Conservation (phyloP, 2,888 invertebrate species). For the Chorisops tibialis region DNA sequence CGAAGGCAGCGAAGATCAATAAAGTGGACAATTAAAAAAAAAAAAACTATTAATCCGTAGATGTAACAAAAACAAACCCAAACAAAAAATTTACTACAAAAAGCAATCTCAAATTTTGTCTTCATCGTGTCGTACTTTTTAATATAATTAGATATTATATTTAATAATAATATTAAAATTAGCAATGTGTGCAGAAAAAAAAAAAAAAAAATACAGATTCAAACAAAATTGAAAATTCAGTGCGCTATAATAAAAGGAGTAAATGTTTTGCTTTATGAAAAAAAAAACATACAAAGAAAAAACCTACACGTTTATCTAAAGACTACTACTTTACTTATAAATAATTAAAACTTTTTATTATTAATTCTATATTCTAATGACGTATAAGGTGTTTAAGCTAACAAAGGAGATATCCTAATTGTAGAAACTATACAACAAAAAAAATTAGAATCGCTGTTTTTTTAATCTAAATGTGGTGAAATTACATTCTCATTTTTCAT, state of each 20-base stretch:
- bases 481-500: too few relatives aligned
- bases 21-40: slow-evolving; percentile 29
- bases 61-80: slow-evolving; percentile 5
- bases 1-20: slow-evolving; percentile 45
- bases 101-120: slow-evolving; percentile 25
- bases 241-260: neutral
- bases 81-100: slow-evolving; percentile 1
- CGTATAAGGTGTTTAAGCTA: neutral
- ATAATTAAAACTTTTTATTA: neutral
- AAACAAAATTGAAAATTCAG: neutral
- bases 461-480: too few relatives aligned
- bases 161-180: neutral
- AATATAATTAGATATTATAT: slow-evolving; percentile 5
- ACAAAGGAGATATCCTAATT: neutral
- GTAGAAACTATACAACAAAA: neutral
- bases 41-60: neutral
- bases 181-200: neutral
- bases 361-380: slow-evolving; percentile 14
- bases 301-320: slow-evolving; percentile 15
- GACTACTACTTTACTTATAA: neutral
- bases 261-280: neutral
- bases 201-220: neutral
- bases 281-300: neutral
- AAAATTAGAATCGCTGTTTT: neutral
- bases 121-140: slow-evolving; percentile 10